Conservation (phyloP, 2,113 vertebrate genomes). For the Pelobates fuscus region DNA sequence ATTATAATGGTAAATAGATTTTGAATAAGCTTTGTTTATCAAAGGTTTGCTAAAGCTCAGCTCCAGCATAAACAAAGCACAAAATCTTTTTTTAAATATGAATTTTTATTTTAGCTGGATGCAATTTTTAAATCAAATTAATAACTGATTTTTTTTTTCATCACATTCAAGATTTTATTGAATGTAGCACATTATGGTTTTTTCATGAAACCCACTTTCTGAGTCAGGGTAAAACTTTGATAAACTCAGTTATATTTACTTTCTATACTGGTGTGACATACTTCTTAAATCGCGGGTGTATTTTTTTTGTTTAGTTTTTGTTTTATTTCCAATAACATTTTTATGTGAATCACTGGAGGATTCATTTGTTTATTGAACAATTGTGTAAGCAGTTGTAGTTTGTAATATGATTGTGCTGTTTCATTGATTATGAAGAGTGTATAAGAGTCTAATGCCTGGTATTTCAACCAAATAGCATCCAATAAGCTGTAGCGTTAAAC, state of each 20-base stretch:
- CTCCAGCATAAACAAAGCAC: not conserved
- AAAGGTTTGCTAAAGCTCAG: not conserved
- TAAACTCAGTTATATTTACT: not conserved
- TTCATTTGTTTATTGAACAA: not conserved
- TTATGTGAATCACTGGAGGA: conserved; percentile 13
- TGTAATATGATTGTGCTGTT: not conserved
- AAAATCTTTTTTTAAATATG: not conserved
- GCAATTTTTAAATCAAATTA: too few relatives aligned
- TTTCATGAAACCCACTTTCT: not conserved
- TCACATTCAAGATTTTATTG: too few relatives aligned
- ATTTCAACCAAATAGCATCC: not conserved
- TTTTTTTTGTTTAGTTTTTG: not conserved
- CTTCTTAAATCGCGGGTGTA: not conserved
- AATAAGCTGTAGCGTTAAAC: not conserved
- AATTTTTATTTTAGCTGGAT: not conserved
- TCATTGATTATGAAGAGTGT: not conserved
- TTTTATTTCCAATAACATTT: not conserved
- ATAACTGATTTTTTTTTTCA: too few relatives aligned
- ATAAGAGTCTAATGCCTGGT: not conserved
- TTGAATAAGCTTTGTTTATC: not conserved
- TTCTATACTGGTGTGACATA: not conserved
- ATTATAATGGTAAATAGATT: too few relatives aligned
- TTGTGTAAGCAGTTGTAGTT: not conserved
- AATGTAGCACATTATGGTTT: not conserved
- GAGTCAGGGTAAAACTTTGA: not conserved